Conservation (phyloP, 2,888 invertebrate genomes). For the Rhingia campestris region DNA sequence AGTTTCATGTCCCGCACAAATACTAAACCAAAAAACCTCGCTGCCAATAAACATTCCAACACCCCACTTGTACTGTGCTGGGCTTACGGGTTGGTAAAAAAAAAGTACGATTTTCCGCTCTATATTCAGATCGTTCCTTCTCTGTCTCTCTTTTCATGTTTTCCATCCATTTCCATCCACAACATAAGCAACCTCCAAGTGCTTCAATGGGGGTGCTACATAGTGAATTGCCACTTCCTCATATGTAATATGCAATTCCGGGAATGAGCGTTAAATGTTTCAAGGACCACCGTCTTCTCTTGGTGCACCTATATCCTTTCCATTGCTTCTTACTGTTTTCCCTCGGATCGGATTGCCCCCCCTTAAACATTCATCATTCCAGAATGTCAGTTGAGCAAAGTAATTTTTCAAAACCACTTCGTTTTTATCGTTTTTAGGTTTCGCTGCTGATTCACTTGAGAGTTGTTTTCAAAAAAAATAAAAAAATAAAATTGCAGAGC, state of each 20-base stretch:
- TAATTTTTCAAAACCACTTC: constrained; percentile 28
- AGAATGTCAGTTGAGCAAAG: constrained; percentile 57
- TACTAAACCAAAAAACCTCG: not conserved
- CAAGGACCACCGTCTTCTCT: constrained; percentile 23
- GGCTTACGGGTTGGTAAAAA: constrained; percentile 1
- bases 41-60: constrained; percentile 24
- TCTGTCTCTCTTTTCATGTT: not conserved
- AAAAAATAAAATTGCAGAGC: not conserved
- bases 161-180: constrained; percentile 4
- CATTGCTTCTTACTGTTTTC: not conserved
- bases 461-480: not conserved
- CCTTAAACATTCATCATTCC: constrained; percentile 43
- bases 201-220: constrained; percentile 28
- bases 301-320: constrained; percentile 4
- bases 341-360: constrained; percentile 27
- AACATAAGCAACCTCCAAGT: constrained; percentile 9
- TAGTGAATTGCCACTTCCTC: constrained; percentile 55
- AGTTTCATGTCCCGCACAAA: constrained; percentile 45
- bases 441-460: constrained; percentile 9
- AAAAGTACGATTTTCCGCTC: constrained; percentile 55
- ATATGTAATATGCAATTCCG: constrained; percentile 42
- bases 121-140: constrained; percentile 43
- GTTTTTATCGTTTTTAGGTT: constrained; percentile 10
- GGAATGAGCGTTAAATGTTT: constrained; percentile 48
- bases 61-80: constrained; percentile 11